Percentiles rank a stretch among this genome's conserved stretches.
These are phyloP conservation scores for Ornithoptera priamus DNA, from an alignment of 2,888 invertebrate species.

Conservation along the genomic window DNA sequence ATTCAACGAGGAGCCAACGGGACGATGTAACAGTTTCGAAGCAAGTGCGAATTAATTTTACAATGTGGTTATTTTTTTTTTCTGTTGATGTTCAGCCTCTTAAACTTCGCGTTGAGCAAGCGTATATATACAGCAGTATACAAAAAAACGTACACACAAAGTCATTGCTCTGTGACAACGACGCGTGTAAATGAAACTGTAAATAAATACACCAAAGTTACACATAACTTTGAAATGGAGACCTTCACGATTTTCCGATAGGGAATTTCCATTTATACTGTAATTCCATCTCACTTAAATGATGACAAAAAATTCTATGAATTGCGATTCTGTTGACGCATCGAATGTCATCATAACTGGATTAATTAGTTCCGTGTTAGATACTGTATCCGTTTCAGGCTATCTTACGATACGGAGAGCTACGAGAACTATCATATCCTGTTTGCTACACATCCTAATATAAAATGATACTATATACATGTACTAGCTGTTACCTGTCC, in stretches of 20 bases:
- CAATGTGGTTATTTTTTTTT: conserved; percentile 13
- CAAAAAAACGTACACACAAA: neutral
- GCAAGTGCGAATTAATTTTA: conserved; percentile 29
- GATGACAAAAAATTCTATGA: conserved; percentile 1
- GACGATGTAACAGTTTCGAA: conserved; percentile 29
- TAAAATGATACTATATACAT: too few relatives aligned
- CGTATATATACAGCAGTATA: neutral
- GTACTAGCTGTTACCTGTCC: too few relatives aligned
- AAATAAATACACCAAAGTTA: neutral
- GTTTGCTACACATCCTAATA: too few relatives aligned
- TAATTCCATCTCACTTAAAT: neutral
- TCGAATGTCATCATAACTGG: neutral
- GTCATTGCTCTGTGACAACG: conserved; percentile 7
- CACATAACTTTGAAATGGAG: too few relatives aligned
- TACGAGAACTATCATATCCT: neutral
- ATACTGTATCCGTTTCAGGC: neutral
- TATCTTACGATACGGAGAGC: neutral
- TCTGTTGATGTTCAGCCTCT: conserved; percentile 7
- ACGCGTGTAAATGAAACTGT: neutral
- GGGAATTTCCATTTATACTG: neutral
- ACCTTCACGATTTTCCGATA: neutral
- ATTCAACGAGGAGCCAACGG: conserved; percentile 34
- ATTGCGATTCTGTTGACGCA: neutral
- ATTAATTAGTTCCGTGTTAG: conserved; percentile 2
- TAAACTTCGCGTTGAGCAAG: neutral